phyloP scores from a whole-genome alignment of 2,888 invertebrate species.

The Anarsia innoxiella region DNA sequence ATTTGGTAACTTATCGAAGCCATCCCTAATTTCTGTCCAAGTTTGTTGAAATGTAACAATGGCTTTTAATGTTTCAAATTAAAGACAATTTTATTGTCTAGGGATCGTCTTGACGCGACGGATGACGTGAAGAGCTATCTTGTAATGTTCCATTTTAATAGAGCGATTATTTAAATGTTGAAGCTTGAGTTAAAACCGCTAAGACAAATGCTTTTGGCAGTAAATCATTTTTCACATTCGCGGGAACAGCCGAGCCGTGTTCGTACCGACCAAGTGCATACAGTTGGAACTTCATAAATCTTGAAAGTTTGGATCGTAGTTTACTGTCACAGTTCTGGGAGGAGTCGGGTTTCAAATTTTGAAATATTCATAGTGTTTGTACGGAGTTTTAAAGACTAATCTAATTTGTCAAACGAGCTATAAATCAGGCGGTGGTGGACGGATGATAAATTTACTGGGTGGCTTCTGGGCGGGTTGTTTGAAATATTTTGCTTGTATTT shows the following conservation, averaged over 20 bases:
- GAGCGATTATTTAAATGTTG: conserved; percentile 27
- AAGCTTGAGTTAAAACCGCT: conserved; percentile 24
- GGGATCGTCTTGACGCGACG: background rate
- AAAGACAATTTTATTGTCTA: conserved; percentile 1
- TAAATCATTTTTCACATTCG: conserved; percentile 42
- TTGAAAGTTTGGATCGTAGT: conserved; percentile 48
- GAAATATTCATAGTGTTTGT: conserved; percentile 22
- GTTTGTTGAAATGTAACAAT: conserved; percentile 11
- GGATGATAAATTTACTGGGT: too few species aligned
- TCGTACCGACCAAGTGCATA: too few species aligned
- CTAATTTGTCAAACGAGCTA: too few species aligned
- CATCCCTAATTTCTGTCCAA: conserved; percentile 19
- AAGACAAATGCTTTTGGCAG: conserved; percentile 37
- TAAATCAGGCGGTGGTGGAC: too few species aligned
- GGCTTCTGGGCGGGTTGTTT: too few species aligned
- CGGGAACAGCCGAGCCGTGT: conserved; percentile 29
- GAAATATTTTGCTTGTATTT: too few species aligned
- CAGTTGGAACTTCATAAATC: conserved; percentile 46
- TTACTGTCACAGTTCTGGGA: conserved; percentile 40
- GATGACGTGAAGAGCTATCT: background rate
- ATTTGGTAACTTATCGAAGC: conserved; percentile 15
- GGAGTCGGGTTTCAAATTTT: conserved; percentile 37
- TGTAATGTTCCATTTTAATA: conserved; percentile 19
- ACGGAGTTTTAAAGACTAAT: conserved; percentile 8
- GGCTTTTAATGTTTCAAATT: conserved; percentile 5